Evolutionary conservation across 2,888 invertebrate genomes (phyloP).

Genomic region (Cristatella mucedo): DNA sequence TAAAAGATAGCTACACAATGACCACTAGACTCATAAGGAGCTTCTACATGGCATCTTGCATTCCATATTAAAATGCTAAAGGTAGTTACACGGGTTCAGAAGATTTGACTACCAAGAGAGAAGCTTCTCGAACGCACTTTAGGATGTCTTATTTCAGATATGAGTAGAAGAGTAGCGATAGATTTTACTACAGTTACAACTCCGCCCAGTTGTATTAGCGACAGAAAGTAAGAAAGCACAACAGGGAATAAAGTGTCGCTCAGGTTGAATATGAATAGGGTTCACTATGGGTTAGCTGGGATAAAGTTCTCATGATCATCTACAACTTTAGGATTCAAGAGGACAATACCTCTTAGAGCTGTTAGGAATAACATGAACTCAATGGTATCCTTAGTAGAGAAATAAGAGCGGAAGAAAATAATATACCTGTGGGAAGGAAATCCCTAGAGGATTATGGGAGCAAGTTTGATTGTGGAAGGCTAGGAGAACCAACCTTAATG

Average conservation of each 20-base stretch:
- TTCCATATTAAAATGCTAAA: constrained; percentile 54
- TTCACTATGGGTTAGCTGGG: constrained; percentile 53
- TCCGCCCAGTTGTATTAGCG: constrained; percentile 61
- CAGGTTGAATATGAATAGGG: constrained; percentile 61
- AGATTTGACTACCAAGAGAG: constrained; percentile 40
- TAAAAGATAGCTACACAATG: constrained; percentile 15
- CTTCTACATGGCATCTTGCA: constrained; percentile 53
- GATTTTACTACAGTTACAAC: constrained; percentile 52
- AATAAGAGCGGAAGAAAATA: constrained; percentile 54
- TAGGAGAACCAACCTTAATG: constrained; percentile 49
- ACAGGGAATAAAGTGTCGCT: constrained; percentile 72
- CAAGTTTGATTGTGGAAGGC: constrained; percentile 52
- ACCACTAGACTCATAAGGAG: constrained; percentile 41
- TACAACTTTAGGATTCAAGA: constrained; percentile 48
- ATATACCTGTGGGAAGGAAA: constrained; percentile 51
- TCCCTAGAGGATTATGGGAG: constrained; percentile 51
- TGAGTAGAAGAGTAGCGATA: constrained; percentile 50
- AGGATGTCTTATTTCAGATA: constrained; percentile 44
- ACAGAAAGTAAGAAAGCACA: constrained; percentile 64
- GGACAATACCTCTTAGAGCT: constrained; percentile 41
- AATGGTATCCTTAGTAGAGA: constrained; percentile 48
- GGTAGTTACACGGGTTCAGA: constrained; percentile 45
- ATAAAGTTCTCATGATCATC: constrained; percentile 60
- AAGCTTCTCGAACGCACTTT: constrained; percentile 43
- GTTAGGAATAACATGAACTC: constrained; percentile 12